Conservation (phyloP, 2,113 vertebrate species). For the Leptosomus discolor region DNA sequence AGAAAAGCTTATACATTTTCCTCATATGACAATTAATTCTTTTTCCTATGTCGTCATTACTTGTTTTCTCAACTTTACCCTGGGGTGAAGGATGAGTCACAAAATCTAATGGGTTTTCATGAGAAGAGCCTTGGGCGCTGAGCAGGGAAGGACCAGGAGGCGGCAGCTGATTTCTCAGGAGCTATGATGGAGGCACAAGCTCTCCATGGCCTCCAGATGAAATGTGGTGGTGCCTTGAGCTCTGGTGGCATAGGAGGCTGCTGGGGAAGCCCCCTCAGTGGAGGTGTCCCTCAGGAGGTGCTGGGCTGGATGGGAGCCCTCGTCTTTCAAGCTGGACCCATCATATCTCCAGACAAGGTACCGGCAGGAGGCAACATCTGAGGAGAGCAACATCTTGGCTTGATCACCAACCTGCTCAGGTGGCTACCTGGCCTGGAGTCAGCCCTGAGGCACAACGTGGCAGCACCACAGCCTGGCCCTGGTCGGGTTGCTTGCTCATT, state of each 20-base stretch:
- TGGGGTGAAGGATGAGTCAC: conserved; percentile 26
- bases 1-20: background rate
- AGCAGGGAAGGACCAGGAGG: background rate
- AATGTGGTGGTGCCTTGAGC: background rate
- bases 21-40: background rate
- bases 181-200: accelerated
- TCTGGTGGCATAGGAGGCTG: background rate
- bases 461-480: background rate
- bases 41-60: background rate
- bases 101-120: conserved; percentile 51
- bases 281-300: background rate
- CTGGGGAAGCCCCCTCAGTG: background rate
- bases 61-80: conserved; percentile 17
- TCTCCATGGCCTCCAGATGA: accelerated
- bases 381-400: background rate
- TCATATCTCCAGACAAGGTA: background rate
- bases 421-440: background rate
- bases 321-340: background rate
- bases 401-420: background rate
- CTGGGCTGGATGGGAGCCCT: background rate
- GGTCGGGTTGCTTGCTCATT: accelerated
- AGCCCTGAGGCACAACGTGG: background rate
- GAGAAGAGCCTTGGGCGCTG: conserved; percentile 3
- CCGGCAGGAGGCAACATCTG: background rate
- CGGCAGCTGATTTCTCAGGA: background rate